Evolutionary conservation across 1,140 invertebrate species (phyloP), one percentile per base, ranked within the genome.

Genomic region (Saccostrea echinata): DNA sequence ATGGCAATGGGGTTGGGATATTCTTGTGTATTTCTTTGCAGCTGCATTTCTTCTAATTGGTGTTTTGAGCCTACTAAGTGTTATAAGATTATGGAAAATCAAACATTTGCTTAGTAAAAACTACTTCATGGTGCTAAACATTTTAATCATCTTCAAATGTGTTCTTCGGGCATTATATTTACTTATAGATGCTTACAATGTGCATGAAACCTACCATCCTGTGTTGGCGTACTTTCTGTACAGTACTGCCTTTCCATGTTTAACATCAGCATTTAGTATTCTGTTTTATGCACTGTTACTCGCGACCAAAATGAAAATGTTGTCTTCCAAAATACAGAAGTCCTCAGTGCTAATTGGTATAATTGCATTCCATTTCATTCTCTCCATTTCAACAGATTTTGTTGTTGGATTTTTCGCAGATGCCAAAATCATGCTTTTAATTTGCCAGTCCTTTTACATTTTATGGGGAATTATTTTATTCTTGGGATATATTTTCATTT

Each of bases 101-200:
- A 90, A 90, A 27, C 91, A 92, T 64, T 88, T 94, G 52, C 87
- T 95, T 13, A 91, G 92, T 81, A 86, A 91, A 91, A 97, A 97
- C 24, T 98, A 98, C 94, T 98, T 98, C 92, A 96, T 98, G 4
- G 97, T 97, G 11, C 96, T 98, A 9, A 97, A 98, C 94, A 94
- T 97, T 0, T 96, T 98, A 61, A 93, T 98, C 16, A 97, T 98
- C 3, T 95, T 97, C 18, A 97, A 98, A 13, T 98, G 98, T 90
- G 96, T 97, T 8, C 95, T 97, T 89, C 95, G 98, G 80, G 97
- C 97, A 91, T 97, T 98, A 91, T 98, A 98, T 92, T 96, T 98
- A 83, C 97, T 98, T 90, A 97, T 98, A 91, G 98, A 98, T 95
- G 97, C 97, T 0, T 98, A 98, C 92, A 98, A 98, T 92, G 96